Evolutionary conservation across 2,797 vertebrate genomes (phyloP), one percentile per base, ranked within the genome.

Genomic region (Dendrocincla tyrannina): DNA sequence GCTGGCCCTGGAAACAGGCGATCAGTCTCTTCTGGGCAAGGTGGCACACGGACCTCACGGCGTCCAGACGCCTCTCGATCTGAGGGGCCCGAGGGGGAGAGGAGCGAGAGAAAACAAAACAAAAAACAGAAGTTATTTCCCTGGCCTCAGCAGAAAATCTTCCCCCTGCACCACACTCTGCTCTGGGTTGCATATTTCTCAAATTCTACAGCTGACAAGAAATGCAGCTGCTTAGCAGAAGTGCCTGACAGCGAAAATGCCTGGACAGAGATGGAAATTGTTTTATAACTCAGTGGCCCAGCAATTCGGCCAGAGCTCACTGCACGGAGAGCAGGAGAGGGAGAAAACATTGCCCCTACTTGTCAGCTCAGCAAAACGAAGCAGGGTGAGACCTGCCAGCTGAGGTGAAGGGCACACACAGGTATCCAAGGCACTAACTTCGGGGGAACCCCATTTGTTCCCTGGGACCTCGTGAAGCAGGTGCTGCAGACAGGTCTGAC

Each of bases 61-160:
- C 80, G 97, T 99, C 99, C 97, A 99, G 99, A n/a, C 99, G 98
- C 42, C 99, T 98, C 93, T 99, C 99, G 0, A 99, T 99, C 99
- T 99, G 97, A 4, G 2, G 1, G 0, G 53, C 32, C 53, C 53
- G 17, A 67, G 33, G 32, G 17, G 28, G 4, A 41, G 19, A 33
- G 81, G n/a, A 90, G 44, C 91, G 39, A 92, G 63, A 85, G 64
- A 94, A 90, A 94, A 93, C 76, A 88, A 77, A 86, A 67, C 72
- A 58, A 50, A 80, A 44, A 81, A 1, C 73, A 95, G 82, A 95
- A 94, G 85, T 77, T 35, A 76, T 94, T 77, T 93, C 25, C n/a
- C 74, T 55, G 83, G 63, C 58, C 78, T 89, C 88, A 93, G 95
- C 90, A 95, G 85, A 91, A 91, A 81, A 50, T 10, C 72, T 86